Base-by-base conservation (phyloP, 2,888 invertebrate species). In the Ornithoptera priamus region DNA sequence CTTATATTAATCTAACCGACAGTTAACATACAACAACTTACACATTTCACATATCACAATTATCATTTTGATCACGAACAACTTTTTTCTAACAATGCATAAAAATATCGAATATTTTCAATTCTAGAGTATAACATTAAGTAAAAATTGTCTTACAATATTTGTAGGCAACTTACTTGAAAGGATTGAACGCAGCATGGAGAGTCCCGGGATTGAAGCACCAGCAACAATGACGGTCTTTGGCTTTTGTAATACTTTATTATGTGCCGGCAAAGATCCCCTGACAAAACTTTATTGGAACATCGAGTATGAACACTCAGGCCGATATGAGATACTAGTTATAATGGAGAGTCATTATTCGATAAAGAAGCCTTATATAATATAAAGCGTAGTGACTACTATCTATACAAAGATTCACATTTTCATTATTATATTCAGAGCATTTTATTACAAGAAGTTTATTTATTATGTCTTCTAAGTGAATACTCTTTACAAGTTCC, bases 231-330 rank as follows among this genome's bases (percentile, higher is more conserved):
- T 92, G 92, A 90, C 88, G 90, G 90, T 91, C 92, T 92, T 90
- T 91, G 91, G 89, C 92, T 92, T 90, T 92, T 92, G 92, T 91
- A 90, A 92, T 92, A 92, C 91, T 92, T 92, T 92, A 92, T 92
- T 91, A 92, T 90, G 92, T 92, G 91, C 86, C 86, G 85, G 88
- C 87, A 85, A 88, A 90, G 89, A 92, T 91, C 90, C 90, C 88
- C 84, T 88, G 90, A 90, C 90, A 92, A 92, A 91, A 92, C 90
- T 90, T 92, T 92, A 92, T 92, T 91, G 90, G 88, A 88, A 87
- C 89, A 91, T 90, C 85, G 85, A 89, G 85, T 90, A 87, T 87
- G 85, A 87, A 86, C 85, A 88, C 87, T 88, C 83, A 76, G 77
- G 80, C 82, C 82, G 85, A 88, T 89, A 90, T 88, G 86, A 85